Base-by-base conservation (phyloP, 2,113 vertebrate species). In the Lanius ludovicianus region DNA sequence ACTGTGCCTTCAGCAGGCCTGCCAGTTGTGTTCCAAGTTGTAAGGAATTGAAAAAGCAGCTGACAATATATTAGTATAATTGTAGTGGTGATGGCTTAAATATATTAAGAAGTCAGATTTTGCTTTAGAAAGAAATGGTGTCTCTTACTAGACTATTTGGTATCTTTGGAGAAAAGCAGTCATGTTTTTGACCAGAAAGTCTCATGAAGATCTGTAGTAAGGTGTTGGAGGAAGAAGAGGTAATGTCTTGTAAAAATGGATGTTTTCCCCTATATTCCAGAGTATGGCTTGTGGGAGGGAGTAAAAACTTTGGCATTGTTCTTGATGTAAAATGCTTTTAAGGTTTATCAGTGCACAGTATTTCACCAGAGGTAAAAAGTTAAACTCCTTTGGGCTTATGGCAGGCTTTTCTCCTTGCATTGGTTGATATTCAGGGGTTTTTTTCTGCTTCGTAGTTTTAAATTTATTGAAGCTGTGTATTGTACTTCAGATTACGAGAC, bases 321-420 rank as follows among this genome's bases (percentile, higher is more conserved):
- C 69, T 74, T 77, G 50, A 85, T 74, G 37, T 91, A 18, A 16
- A 87, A 25, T 63, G 20, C 13, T 70, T 65, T 65, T 73, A 74
- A 74, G 22, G 35, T 76, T 77, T 75, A 47, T 68, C 3, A 0
- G 10, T 70, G 47, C 0, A 0, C 14, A 19, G 9, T 41, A 0
- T 90, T 74, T 77, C 25, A 55, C 8, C 37, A 84, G 80, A 88
- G 27, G 5, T 77, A 7, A 1, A 0, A 39, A 62, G 17, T 63
- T 85, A 59, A 70, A 84, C 27, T 83, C 21, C 39, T 49, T 19
- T 67, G 52, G 31, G 19, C 16, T 90, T 81, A 62, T 6, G 5
- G 12, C 28, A 75, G 53, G 20, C 25, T 63, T 69, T 76, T 94
- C 62, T 73, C 11, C 50, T 77, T 83, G 27, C 8, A 15, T 11